Base-by-base conservation (phyloP, 53 echinoderm and acorn worm genomes). In the Holothuria scabra region DNA sequence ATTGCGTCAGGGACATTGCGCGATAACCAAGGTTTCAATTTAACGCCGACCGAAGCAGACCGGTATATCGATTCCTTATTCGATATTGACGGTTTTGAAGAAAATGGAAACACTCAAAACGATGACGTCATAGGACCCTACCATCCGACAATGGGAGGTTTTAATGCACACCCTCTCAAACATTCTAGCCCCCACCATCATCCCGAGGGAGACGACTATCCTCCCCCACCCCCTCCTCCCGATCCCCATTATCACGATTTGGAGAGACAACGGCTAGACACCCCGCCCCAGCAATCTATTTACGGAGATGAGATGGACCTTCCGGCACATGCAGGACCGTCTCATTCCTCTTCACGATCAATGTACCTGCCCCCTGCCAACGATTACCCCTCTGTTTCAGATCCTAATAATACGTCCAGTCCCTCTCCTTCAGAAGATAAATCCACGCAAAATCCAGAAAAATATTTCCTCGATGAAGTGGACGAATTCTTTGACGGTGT, bases 401-500 rank as follows among this genome's bases (percentile, higher is more conserved):
- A 78, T 19, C 78, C 57, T 29, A 12, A 29, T 10, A 81, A 63
- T 81, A 13, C 65, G 7, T 22, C 62, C 1, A 61, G 62, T 33
- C 82, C 65, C 60, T 34, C 28, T 41, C 82, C 65, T 5, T 64
- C 65, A 21, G 65, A 63, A 18, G 65, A 64, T 35, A 81, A 63
- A 26, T 61, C 82, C 11, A 64, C 46, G 5, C 82, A 81, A 48
- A 37, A 81, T 19, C 62, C 37, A 61, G 82, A 81, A 26, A 81
- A 61, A 61, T 38, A 61, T 31, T 81, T 81, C 60, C 41, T 81
- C 12, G 82, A 81, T 23, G 82, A 81, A 16, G 82, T 81, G 44
- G 82, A 81, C 19, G 82, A 81, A 8, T 81, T 81, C 28, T 81
- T 81, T 49, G 82, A 81, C 25, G 82, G 65, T 19, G 82, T 81